Evolutionary conservation across 2,888 invertebrate genomes (phyloP).

Genomic region (Archips crataeganus): DNA sequence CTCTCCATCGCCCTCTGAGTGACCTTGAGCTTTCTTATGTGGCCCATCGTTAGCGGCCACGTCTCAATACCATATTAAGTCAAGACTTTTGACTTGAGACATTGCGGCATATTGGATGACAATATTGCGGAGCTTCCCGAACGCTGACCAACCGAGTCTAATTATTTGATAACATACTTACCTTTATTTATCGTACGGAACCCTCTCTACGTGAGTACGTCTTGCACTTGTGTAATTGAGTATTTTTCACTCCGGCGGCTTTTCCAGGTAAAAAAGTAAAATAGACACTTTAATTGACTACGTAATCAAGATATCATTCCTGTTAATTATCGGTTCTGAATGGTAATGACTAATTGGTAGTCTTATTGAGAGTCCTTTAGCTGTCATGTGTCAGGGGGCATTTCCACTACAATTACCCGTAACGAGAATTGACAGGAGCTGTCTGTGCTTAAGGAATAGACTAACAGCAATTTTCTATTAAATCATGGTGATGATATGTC

Average conservation of each 20-base stretch:
- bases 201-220: not conserved
- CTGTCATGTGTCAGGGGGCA: slow-evolving; percentile 51
- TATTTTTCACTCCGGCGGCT: not conserved
- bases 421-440: slow-evolving; percentile 20
- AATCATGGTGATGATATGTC: no score
- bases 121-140: no score
- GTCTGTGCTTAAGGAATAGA: slow-evolving; percentile 44
- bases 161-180: no score
- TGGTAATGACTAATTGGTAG: slow-evolving; percentile 29
- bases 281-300: slow-evolving; percentile 21
- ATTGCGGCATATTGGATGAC: no score
- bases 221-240: not conserved
- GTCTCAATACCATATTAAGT: no score
- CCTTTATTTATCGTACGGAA: no score
- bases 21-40: no score
- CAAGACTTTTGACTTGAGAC: no score
- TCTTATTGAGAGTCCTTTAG: slow-evolving; percentile 53
- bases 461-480: slow-evolving; percentile 37
- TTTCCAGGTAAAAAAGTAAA: slow-evolving; percentile 6
- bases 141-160: no score
- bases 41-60: no score
- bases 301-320: slow-evolving; percentile 31
- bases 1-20: no score
- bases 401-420: slow-evolving; percentile 20
- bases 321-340: slow-evolving; percentile 25